Evolutionary conservation across 2,888 invertebrate species (phyloP).

Genomic region (Hybos culiciformis): DNA sequence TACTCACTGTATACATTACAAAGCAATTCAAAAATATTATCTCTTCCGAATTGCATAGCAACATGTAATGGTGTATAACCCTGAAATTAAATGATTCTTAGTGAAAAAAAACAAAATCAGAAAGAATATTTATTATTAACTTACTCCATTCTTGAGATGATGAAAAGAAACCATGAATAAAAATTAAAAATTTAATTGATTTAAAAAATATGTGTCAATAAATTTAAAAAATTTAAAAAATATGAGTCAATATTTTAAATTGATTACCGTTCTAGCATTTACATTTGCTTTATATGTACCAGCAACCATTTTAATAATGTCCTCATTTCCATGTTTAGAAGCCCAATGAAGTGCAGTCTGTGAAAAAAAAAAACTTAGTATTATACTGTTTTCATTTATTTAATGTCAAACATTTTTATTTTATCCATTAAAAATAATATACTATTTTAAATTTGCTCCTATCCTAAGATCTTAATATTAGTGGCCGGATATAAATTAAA

Average conservation of each 20-base stretch:
- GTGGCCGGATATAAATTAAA: no score
- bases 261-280: slow-evolving; percentile 66
- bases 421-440: background rate
- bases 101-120: slow-evolving; percentile 1
- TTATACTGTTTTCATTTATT: no score
- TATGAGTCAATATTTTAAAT: slow-evolving; percentile 1
- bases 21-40: slow-evolving; percentile 75
- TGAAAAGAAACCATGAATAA: background rate
- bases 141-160: slow-evolving; percentile 29
- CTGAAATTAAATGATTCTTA: no score
- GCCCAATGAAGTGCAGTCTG: slow-evolving; percentile 96
- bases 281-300: slow-evolving; percentile 74
- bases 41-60: slow-evolving; percentile 81
- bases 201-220: slow-evolving; percentile 5
- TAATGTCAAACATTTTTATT: no score
- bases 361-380: slow-evolving; percentile 27
- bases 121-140: slow-evolving; percentile 16
- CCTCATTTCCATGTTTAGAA: slow-evolving; percentile 83
- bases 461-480: no score
- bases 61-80: slow-evolving; percentile 90
- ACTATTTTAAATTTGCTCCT: background rate
- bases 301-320: slow-evolving; percentile 81
- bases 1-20: slow-evolving; percentile 80
- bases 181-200: no score
- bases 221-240: slow-evolving; percentile 9